Base-by-base conservation (phyloP, 2,888 invertebrate genomes). In the Trichacis sp. region DNA sequence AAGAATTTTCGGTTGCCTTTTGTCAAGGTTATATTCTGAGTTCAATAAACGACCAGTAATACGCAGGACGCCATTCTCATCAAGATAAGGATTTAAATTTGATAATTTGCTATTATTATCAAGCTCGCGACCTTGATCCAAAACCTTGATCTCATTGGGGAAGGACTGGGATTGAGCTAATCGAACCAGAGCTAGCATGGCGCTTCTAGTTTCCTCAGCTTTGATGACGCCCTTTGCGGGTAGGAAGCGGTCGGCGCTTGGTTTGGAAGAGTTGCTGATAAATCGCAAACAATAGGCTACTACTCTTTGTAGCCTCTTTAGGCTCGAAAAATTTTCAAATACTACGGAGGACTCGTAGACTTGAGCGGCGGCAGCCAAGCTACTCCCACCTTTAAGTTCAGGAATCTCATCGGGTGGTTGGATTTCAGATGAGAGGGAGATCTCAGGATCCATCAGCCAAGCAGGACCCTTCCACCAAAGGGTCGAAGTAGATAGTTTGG, bases 1-100 rank as follows among this genome's bases (percentile, higher is more conserved):
- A 3, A 66, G 12, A 11, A 58, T 29, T n/a, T 58, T 29, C 1
- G 47, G 61, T n/a, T 65, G 54, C 8, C 48, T 36, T 14, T 24
- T 29, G 15, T 24, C 42, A 33, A 51, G 56, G 33, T 40, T 11
- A 11, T 51, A 55, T 6, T 55, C 17, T 1, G 71, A 51, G 0
- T 64, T 66, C 11, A 19, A 15, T 1, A 73, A 2, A n/a, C 70
- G 47, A 1, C 69, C 69, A 0, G 67, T 68, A 12, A 70, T 65
- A 19, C 69, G 40, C 0, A 74, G 14, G n/a, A 73, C 20, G 5
- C 62, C 64, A 6, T 59, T 15, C 11, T 63, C 50, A 18, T 75
- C 72, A 9, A 77, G 43, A 45, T 69, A 74, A 4, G 72, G 73
- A 43, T 49, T 63, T 17, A 73, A 53, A 1, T 60, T 51, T 14